Base-by-base conservation (phyloP, 35 echinoderm and acorn worm species). In the Antedon bifida region DNA sequence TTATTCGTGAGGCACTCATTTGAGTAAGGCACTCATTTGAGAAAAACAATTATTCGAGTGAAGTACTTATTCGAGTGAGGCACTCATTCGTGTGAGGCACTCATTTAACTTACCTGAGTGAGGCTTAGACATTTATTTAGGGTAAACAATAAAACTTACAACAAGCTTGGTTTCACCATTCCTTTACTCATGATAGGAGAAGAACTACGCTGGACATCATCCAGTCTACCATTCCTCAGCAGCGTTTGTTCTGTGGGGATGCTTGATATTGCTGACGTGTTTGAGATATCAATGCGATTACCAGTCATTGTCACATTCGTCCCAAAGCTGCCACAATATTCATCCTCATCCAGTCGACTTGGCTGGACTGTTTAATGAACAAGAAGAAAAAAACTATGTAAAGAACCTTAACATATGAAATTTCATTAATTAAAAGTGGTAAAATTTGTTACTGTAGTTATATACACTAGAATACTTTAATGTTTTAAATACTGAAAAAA, bases 301-400 rank as follows among this genome's bases (percentile, higher is more conserved):
- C 92, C 92, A 30, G 87, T 78, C 36, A 96, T 84, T 19, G 80
- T 35, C 17, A 90, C 89, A 84, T 96, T 88, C 17, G 79, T 74
- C n/a, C 86, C 83, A 85, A 88, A 88, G 33, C 45, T 76, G 35
- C 83, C 79, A 29, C 75, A 83, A 11, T 23, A 34, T 29, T 36
- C 36, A 64, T 64, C 51, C 19, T 64, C 51, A 19, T 64, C 19
- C 2, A 64, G 51, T 12, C 51, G 51, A 26, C 51, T 64, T 64
- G 51, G 51, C 19, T 64, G 51, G 26, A 64, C 51, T 64, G 19
- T 64, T 26, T 16, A 44, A 44, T 44, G 39, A 16, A 16, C 5
- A 16, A 44, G 9, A 16, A 26, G 19, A 64, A 19, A 64, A 26
- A 64, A 64, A 64, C 10, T 12, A 26, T 12, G 2, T 64, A 64